A percentile compares a stretch with the other conserved stretches of the same genome.
phyloP scores from a whole-genome alignment of 2,888 invertebrate species.

The Malthinus flaveolus region DNA sequence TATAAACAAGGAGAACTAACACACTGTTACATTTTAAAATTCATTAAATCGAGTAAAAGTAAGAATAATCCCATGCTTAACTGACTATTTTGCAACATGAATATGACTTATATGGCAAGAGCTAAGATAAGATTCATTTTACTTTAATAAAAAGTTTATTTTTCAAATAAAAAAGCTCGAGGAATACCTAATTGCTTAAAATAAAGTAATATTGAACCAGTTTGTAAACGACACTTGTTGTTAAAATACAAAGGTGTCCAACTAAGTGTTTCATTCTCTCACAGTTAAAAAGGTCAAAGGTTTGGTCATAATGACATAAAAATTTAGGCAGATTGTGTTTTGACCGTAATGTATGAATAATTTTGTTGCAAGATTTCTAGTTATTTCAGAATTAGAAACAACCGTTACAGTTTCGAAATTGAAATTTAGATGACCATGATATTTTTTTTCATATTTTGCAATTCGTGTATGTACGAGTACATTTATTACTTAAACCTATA shows the following conservation, averaged over 20 bases:
- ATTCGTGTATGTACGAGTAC: conserved; percentile 6
- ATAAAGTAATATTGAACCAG: conserved; percentile 31
- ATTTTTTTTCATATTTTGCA: conserved; percentile 18
- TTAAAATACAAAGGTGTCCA: conserved; percentile 30
- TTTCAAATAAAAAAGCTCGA: too few species aligned
- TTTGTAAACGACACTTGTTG: conserved; percentile 36
- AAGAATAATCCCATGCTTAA: too few species aligned
- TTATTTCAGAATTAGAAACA: conserved; percentile 24
- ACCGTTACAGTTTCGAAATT: conserved; percentile 24
- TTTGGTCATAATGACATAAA: conserved; percentile 38
- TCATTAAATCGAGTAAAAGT: too few species aligned
- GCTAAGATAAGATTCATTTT: too few species aligned
- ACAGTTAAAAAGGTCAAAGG: conserved; percentile 42
- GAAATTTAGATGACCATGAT: conserved; percentile 27
- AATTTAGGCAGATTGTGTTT: conserved; percentile 40
- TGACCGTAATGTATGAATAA: conserved; percentile 15
- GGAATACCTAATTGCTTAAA: background rate
- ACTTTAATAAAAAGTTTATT: too few species aligned
- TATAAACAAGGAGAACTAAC: background rate
- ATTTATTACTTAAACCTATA: background rate
- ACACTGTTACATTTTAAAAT: too few species aligned
- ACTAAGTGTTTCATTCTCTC: conserved; percentile 39
- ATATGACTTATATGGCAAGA: too few species aligned
- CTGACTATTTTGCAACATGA: too few species aligned
- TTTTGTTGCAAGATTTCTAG: conserved; percentile 23